Conservation (phyloP, 2,113 vertebrate genomes). For the Cyanocitta stelleri region DNA sequence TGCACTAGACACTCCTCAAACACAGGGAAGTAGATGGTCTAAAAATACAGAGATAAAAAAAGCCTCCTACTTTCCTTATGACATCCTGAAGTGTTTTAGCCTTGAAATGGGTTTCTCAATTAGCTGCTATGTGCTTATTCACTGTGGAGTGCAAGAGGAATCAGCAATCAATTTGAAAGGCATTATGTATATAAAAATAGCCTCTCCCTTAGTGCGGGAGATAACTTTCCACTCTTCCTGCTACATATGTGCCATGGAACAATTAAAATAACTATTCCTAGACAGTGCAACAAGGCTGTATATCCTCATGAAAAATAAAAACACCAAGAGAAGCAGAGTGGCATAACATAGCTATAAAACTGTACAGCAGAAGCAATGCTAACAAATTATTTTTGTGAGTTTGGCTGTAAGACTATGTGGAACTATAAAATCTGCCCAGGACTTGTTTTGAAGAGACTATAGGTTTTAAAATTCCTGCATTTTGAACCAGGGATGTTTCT, state of each 20-base stretch:
- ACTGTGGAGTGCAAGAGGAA: background rate
- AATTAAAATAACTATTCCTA: conserved; percentile 26
- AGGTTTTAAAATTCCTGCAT: background rate
- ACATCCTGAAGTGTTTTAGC: conserved; percentile 25
- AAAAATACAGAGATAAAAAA: conserved; percentile 46
- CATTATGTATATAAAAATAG: conserved; percentile 37
- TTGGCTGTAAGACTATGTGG: background rate
- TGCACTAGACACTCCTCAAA: background rate
- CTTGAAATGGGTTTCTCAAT: conserved; percentile 22
- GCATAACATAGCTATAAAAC: background rate
- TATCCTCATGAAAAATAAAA: background rate
- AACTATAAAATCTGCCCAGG: background rate
- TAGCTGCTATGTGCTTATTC: conserved; percentile 11
- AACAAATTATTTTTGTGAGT: background rate
- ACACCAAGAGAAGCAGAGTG: background rate
- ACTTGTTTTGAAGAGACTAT: background rate
- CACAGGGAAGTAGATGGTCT: background rate
- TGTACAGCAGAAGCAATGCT: background rate
- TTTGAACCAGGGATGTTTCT: background rate
- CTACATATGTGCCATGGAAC: background rate
- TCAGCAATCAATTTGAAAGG: conserved; percentile 32
- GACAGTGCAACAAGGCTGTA: background rate
- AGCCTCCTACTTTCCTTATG: conserved; percentile 1
- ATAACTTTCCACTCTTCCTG: background rate
- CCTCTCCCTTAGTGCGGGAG: background rate